These are phyloP conservation scores for Spondyliosoma cantharus DNA, from an alignment of 2,797 vertebrate genomes.

Conservation along the genomic window DNA sequence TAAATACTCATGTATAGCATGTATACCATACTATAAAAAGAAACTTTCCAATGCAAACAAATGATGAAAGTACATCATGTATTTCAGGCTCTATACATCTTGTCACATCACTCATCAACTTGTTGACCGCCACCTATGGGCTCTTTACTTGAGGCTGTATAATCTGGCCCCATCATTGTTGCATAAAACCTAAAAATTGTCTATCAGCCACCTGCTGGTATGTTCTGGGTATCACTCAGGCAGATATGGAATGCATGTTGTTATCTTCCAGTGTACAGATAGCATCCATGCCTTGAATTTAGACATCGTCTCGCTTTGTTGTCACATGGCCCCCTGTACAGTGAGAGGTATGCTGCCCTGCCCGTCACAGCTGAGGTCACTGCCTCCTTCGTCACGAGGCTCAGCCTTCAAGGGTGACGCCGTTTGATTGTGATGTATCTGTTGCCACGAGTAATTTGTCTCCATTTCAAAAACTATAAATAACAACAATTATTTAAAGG, in stretches of 20 bases:
- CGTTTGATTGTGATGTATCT: no score
- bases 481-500: no score
- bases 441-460: no score
- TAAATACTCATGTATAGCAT: no score
- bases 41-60: neutral
- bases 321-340: neutral
- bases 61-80: neutral
- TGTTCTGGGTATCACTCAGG: slow-evolving; percentile 5
- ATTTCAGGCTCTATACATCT: neutral
- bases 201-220: neutral
- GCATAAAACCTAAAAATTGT: neutral
- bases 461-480: no score
- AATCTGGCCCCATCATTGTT: neutral
- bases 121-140: neutral
- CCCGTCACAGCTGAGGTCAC: slow-evolving; percentile 7
- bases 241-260: slow-evolving; percentile 1
- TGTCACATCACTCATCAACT: no score
- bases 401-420: neutral
- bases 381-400: neutral
- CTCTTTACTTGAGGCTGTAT: neutral
- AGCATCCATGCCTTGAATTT: slow-evolving; percentile 23
- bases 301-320: slow-evolving; percentile 5
- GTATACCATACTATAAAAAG: neutral
- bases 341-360: neutral
- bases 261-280: slow-evolving; percentile 41